phyloP scores from a whole-genome alignment of 2,888 invertebrate species.

The Geotrupes spiniger region DNA sequence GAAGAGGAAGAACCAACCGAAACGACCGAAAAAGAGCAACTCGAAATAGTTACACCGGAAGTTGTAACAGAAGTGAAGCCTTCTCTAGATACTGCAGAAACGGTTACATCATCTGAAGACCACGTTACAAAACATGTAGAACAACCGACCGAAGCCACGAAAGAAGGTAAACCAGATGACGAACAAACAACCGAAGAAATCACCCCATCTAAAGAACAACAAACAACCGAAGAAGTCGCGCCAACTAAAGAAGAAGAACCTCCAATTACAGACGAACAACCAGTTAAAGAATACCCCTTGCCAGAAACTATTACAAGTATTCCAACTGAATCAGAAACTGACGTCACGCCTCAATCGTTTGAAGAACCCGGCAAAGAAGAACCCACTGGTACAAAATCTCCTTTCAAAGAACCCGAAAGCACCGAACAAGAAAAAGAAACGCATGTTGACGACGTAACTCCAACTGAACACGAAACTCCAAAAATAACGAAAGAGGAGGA shows the following conservation, averaged over 20 bases:
- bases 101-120: constrained; percentile 9
- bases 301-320: constrained; percentile 14
- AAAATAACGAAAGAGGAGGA: constrained; percentile 6
- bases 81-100: constrained; percentile 10
- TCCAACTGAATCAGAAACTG: constrained; percentile 26
- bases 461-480: constrained; percentile 21
- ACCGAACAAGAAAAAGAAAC: constrained; percentile 16
- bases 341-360: too few species aligned
- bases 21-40: constrained; percentile 10
- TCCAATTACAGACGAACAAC: constrained; percentile 8
- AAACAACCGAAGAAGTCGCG: constrained; percentile 2
- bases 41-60: constrained; percentile 3
- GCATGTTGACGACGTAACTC: too few species aligned
- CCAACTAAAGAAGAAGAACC: constrained; percentile 17
- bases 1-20: constrained; percentile 6
- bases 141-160: constrained; percentile 10
- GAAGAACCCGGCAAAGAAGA: constrained; percentile 23
- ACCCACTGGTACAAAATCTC: constrained; percentile 12
- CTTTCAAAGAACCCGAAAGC: constrained; percentile 26
- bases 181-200: constrained; percentile 10
- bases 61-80: constrained; percentile 10
- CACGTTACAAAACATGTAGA: constrained; percentile 13
- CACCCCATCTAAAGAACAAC: background rate
- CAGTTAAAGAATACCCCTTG: background rate
- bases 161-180: constrained; percentile 22